These are phyloP conservation scores for Lagorchestes hirsutus DNA, from an alignment of 2,797 vertebrate species.

Conservation along the genomic window DNA sequence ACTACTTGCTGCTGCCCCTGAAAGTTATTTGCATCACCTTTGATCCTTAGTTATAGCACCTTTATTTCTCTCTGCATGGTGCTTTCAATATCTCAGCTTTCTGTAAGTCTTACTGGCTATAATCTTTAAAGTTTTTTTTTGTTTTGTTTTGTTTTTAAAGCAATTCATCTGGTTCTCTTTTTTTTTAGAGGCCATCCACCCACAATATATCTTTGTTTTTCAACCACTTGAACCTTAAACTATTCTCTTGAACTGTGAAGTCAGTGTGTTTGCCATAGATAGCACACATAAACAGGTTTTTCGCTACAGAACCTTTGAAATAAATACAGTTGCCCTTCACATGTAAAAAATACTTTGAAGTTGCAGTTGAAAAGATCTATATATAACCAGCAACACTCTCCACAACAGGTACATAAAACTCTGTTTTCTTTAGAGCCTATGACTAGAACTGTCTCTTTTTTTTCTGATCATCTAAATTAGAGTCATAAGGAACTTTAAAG, in stretches of 20 bases:
- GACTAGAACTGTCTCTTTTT: not conserved
- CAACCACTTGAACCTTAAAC: not conserved
- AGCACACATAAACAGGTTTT: slow-evolving; percentile 5
- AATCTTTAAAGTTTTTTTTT: not conserved
- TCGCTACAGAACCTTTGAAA: not conserved
- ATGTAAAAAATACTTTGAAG: not conserved
- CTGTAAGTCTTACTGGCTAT: not conserved
- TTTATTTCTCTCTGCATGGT: not conserved
- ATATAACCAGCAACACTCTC: not conserved
- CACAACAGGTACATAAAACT: not conserved
- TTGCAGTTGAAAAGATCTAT: not conserved
- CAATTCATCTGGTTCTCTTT: not conserved
- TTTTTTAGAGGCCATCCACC: not conserved
- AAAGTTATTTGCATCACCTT: not conserved
- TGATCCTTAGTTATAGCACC: not conserved
- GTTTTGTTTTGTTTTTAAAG: not conserved
- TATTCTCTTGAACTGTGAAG: not conserved
- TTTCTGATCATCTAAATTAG: not conserved
- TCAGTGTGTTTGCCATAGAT: slow-evolving; percentile 43
- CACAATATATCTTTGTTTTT: not conserved
- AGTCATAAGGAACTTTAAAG: not conserved
- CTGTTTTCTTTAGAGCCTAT: not conserved
- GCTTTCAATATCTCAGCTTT: not conserved
- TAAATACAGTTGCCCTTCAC: not conserved
- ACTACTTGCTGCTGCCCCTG: not conserved